These are phyloP conservation scores for Sympetrum striolatum DNA, from an alignment of 2,888 invertebrate genomes.

Conservation along the genomic window DNA sequence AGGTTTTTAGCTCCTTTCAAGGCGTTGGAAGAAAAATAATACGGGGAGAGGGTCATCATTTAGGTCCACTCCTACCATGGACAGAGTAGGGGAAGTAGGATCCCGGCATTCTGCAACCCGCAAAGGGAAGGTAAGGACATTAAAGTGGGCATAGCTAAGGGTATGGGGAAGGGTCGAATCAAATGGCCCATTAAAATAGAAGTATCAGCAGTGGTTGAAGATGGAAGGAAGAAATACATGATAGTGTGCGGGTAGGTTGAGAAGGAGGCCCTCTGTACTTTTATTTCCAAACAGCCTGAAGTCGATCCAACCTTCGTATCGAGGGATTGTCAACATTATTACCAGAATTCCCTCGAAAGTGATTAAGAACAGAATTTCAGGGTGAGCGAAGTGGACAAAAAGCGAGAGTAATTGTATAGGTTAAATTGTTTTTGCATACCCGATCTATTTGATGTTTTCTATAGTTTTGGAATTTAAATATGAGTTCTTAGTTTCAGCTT, in stretches of 20 bases:
- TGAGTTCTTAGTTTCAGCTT: too few relatives aligned
- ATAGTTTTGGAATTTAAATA: too few relatives aligned
- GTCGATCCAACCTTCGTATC: neutral
- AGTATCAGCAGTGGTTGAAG: neutral
- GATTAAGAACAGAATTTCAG: neutral
- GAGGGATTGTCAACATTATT: too few relatives aligned
- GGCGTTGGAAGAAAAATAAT: neutral
- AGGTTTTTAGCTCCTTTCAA: neutral
- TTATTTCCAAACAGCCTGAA: neutral
- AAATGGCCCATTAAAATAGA: neutral
- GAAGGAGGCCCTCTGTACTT: neutral
- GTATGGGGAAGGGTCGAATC: neutral
- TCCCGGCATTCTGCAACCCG: too few relatives aligned
- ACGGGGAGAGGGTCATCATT: neutral
- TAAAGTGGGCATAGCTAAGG: too few relatives aligned
- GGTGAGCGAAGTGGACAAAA: neutral
- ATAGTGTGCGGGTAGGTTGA: neutral
- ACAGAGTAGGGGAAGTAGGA: too few relatives aligned
- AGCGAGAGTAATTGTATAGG: too few relatives aligned
- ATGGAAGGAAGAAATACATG: too few relatives aligned
- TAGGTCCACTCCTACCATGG: too few relatives aligned
- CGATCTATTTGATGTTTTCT: too few relatives aligned
- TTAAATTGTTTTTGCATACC: too few relatives aligned
- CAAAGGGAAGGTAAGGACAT: too few relatives aligned
- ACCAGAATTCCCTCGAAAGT: neutral